These are phyloP conservation scores for Corbicula japonica DNA, from an alignment of 2,888 invertebrate species.

Conservation along the genomic window DNA sequence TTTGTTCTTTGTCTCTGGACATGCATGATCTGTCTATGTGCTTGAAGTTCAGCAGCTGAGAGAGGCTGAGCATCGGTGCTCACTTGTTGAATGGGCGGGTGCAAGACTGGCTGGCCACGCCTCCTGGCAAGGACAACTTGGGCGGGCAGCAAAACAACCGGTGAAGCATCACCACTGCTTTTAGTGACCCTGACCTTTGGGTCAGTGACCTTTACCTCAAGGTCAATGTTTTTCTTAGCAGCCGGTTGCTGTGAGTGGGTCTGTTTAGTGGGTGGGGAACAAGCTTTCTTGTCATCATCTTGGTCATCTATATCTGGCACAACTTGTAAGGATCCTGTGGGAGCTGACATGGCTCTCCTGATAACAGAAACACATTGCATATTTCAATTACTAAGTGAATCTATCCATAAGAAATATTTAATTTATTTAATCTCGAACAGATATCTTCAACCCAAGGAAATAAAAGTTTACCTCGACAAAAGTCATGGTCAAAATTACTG, in stretches of 20 bases:
- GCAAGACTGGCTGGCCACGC: constrained; percentile 63
- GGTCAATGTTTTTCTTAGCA: constrained; percentile 12
- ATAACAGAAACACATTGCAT: too few species aligned
- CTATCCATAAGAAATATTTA: too few species aligned
- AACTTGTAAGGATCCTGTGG: constrained; percentile 78
- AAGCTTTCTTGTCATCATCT: constrained; percentile 45
- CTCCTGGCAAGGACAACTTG: constrained; percentile 36
- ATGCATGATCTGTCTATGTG: constrained; percentile 74
- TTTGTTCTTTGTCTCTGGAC: constrained; percentile 27
- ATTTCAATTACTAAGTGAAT: too few species aligned
- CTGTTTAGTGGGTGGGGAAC: constrained; percentile 23
- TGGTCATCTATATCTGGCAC: constrained; percentile 81
- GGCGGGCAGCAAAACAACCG: constrained; percentile 33
- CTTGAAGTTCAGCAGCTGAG: constrained; percentile 74
- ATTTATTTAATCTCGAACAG: too few species aligned
- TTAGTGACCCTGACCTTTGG: constrained; percentile 12
- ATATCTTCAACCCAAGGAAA: too few species aligned
- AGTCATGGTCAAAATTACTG: too few species aligned
- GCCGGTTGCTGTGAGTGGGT: constrained; percentile 17
- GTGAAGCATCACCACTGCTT: constrained; percentile 25
- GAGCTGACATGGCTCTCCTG: constrained; percentile 79
- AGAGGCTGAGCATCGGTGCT: constrained; percentile 82
- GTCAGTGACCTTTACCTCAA: constrained; percentile 17
- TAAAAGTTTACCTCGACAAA: too few species aligned
- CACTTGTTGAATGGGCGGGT: constrained; percentile 80